Base-by-base conservation (phyloP, 2,113 vertebrate species). In the Calonectris borealis region DNA sequence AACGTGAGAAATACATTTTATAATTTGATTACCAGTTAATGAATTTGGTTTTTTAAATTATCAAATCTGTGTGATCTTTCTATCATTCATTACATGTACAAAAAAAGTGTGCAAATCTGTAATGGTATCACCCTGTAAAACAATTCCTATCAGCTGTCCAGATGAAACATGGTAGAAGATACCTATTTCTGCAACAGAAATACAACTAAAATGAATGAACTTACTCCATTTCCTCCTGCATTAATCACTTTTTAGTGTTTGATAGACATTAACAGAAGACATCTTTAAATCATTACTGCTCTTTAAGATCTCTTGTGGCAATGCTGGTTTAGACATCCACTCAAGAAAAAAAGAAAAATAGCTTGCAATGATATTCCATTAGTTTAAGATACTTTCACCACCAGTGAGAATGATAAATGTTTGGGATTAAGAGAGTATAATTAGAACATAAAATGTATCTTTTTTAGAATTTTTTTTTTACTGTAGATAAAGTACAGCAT, bases 281-380 rank as follows among this genome's bases (percentile, higher is more conserved):
- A 75, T 88, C n/a, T 81, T 93, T 78, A 75, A 91, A 68, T 90
- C 60, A 88, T 83, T 88, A 73, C 16, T 46, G 10, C 26, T 81
- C 9, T 70, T 92, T 70, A 90, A 77, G 66, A 73, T 83, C 19
- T 29, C 44, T 85, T 34, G 31, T 90, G 66, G 13, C 26, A 90
- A 36, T 81, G 16, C 26, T 93, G 62, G 31, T 88, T 93, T 68
- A 86, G 64, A 73, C 32, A 80, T 29, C 38, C 36, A 77, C 19
- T 92, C 48, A 83, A 83, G 73, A 80, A 77, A 58, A 75, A 80
- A 90, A 61, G 66, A 85, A 92, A 93, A 92, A 83, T 44, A 71
- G 16, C 24, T 65, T 78, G 24, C 36, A 92, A 22, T 55, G n/a
- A 26, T 68, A 73, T 34, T 90, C 54, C 64, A 57, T 75, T 95